These are phyloP conservation scores for Caenorhabditis sp. DNA, from an alignment of 2,888 invertebrate species.

Conservation along the genomic window DNA sequence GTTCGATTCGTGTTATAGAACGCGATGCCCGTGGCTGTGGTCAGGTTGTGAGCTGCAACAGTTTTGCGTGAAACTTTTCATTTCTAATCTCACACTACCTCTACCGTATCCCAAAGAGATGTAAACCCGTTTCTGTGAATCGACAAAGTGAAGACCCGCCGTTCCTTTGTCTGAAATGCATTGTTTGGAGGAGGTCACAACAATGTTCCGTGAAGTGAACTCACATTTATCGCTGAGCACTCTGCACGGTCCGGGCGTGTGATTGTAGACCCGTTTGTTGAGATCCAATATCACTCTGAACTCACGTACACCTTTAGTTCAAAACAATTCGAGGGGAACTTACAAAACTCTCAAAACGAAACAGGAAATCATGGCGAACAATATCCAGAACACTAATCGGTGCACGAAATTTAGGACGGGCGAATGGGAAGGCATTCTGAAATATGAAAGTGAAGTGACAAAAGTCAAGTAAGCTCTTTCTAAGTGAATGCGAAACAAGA, in stretches of 20 bases:
- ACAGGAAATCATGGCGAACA: constrained; percentile 59
- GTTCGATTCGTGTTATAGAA: constrained; percentile 32
- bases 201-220: background rate
- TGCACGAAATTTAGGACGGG: constrained; percentile 38
- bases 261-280: constrained; percentile 75
- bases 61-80: background rate
- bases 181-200: background rate
- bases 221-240: constrained; percentile 61
- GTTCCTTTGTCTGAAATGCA: constrained; percentile 64
- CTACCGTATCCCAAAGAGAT: constrained; percentile 47
- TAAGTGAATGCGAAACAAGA: background rate
- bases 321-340: constrained; percentile 29
- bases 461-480: background rate
- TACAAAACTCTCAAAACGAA: constrained; percentile 65
- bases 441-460: background rate
- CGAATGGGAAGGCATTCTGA: too few species aligned
- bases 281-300: constrained; percentile 66
- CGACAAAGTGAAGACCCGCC: constrained; percentile 60
- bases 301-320: background rate
- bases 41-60: constrained; percentile 32
- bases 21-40: constrained; percentile 35
- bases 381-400: constrained; percentile 60
- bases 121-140: constrained; percentile 47
- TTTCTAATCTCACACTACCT: background rate
- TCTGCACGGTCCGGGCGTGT: constrained; percentile 75